Evolutionary conservation across 2,888 invertebrate species (phyloP).

Genomic region (Sarcophaga variegata): DNA sequence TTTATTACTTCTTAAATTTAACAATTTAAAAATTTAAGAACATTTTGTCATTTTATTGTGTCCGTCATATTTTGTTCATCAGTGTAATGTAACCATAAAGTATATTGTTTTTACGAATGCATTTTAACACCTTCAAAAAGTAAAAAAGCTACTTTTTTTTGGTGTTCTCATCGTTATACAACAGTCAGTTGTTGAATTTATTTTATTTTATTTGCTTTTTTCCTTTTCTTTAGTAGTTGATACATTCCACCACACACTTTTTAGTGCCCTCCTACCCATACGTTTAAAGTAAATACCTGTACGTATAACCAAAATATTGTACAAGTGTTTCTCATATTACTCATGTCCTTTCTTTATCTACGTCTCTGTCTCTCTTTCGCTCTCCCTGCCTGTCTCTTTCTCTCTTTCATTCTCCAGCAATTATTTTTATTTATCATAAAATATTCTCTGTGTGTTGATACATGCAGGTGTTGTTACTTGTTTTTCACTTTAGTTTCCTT

Average conservation of each 20-base stretch:
- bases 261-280: not conserved
- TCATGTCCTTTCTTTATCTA: not conserved
- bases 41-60: no score
- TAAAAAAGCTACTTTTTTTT: slow-evolving; percentile 20
- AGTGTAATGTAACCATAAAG: not conserved
- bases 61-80: not conserved
- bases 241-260: not conserved
- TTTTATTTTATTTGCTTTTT: not conserved
- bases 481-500: not conserved
- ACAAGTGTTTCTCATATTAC: slow-evolving; percentile 3
- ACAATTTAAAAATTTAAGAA: no score
- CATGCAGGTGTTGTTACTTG: not conserved
- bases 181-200: not conserved
- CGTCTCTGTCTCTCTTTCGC: no score
- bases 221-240: not conserved
- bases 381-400: no score
- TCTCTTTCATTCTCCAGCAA: no score
- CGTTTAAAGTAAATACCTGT: no score
- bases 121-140: slow-evolving; percentile 47
- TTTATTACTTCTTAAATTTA: no score
- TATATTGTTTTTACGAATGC: slow-evolving; percentile 27
- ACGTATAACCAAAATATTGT: no score
- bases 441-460: no score
- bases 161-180: not conserved
- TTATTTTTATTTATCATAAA: slow-evolving; percentile 1